phyloP scores from a whole-genome alignment of 2,888 invertebrate genomes.

The Camptogramma bilineatum region DNA sequence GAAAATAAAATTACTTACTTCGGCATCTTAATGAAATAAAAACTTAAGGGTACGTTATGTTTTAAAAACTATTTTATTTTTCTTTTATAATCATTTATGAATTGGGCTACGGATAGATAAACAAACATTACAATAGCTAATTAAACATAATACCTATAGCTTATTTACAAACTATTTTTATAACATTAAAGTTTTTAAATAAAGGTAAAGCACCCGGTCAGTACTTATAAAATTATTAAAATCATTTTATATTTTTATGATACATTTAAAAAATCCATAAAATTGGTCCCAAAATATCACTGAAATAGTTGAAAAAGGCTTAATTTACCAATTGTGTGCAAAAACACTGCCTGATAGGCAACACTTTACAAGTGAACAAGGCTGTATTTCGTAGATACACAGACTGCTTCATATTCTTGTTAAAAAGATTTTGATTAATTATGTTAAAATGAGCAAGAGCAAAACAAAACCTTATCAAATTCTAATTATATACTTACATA shows the following conservation, averaged over 20 bases:
- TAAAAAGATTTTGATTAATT: background rate
- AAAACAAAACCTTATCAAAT: constrained; percentile 40
- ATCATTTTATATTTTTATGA: background rate
- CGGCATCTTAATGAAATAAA: background rate
- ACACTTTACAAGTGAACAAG: constrained; percentile 38
- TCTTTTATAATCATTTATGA: constrained; percentile 11
- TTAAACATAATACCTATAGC: background rate
- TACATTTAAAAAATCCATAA: background rate
- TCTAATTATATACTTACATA: background rate
- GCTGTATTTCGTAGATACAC: background rate
- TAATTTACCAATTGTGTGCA: constrained; percentile 40
- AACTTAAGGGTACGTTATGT: background rate
- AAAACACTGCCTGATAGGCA: constrained; percentile 26
- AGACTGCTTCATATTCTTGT: constrained; percentile 44
- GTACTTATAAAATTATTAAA: background rate
- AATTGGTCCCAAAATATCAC: constrained; percentile 37
- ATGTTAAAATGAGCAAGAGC: constrained; percentile 48
- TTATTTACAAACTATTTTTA: background rate
- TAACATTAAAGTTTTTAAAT: background rate
- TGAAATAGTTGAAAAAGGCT: constrained; percentile 24
- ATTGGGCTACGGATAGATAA: constrained; percentile 7
- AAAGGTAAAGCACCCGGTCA: background rate
- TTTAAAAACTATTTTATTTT: constrained; percentile 13
- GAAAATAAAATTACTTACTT: background rate
- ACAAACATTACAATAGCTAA: background rate